Conservation (phyloP, 1,140 invertebrate genomes). For the Augochlora pura region DNA sequence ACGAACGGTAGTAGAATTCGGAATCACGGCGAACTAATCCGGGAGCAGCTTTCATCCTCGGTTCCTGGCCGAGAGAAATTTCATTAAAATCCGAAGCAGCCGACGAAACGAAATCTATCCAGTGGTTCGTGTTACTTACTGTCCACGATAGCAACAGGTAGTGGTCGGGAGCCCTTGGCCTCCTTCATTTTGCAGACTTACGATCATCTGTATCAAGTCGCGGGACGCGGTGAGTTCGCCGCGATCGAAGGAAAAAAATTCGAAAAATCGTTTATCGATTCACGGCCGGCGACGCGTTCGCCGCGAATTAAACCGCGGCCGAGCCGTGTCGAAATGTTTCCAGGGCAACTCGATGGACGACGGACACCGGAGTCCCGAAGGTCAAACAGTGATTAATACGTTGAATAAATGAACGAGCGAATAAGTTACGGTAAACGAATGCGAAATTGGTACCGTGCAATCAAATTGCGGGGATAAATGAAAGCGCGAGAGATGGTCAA, state of each 20-base stretch:
- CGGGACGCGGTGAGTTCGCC: slow-evolving; percentile 47
- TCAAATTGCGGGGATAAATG: slow-evolving; percentile 1
- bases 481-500: slow-evolving; percentile 8
- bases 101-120: slow-evolving; percentile 41
- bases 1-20: neutral
- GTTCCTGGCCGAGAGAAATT: slow-evolving; percentile 8
- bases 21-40: neutral
- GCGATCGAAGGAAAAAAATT: slow-evolving; percentile 37
- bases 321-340: too few relatives aligned
- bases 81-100: slow-evolving; percentile 40
- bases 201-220: slow-evolving; percentile 39
- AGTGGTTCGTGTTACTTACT: slow-evolving; percentile 50
- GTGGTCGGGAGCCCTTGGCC: slow-evolving; percentile 40
- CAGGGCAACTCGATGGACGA: too few relatives aligned
- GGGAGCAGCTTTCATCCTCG: neutral
- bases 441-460: slow-evolving; percentile 8
- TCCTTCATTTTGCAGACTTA: slow-evolving; percentile 60
- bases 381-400: too few relatives aligned
- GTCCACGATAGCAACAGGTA: slow-evolving; percentile 65
- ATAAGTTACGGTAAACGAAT: neutral
- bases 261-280: neutral
- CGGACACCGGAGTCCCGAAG: too few relatives aligned
- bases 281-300: too few relatives aligned
- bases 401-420: neutral
- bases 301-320: too few relatives aligned